These are phyloP conservation scores for Hetaerina americana DNA, from an alignment of 1,140 invertebrate genomes.

Conservation along the genomic window DNA sequence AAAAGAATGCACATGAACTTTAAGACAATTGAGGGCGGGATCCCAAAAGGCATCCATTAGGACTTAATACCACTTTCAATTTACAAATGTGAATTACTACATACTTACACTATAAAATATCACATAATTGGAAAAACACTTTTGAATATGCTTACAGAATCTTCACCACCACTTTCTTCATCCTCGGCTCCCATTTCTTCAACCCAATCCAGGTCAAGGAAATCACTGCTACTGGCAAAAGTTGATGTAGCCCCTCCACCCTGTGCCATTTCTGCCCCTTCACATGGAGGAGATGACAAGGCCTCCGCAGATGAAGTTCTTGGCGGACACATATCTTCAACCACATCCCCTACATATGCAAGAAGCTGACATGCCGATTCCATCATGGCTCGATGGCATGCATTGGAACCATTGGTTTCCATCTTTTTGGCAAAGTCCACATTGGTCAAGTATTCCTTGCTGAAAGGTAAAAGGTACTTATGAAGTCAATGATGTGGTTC, in stretches of 20 bases:
- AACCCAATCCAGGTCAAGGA: slow-evolving; percentile 67
- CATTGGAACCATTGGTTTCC: slow-evolving; percentile 37
- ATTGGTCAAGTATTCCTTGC: slow-evolving; percentile 28
- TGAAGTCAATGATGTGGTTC: no score
- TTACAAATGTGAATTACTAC: not conserved
- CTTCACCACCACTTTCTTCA: slow-evolving; percentile 81
- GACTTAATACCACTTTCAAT: no score
- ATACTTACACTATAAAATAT: not conserved
- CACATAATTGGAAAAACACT: not conserved
- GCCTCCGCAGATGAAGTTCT: slow-evolving; percentile 13
- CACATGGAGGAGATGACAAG: not conserved
- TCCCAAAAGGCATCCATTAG: no score
- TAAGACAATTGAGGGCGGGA: no score
- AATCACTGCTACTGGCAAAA: slow-evolving; percentile 41
- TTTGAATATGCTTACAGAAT: slow-evolving; percentile 47
- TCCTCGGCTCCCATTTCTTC: slow-evolving; percentile 74
- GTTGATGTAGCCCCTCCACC: slow-evolving; percentile 23
- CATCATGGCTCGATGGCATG: slow-evolving; percentile 40
- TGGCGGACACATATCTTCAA: slow-evolving; percentile 41
- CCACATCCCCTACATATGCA: slow-evolving; percentile 56
- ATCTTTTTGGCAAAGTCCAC: slow-evolving; percentile 32
- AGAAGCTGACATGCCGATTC: slow-evolving; percentile 67
- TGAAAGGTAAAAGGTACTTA: no score
- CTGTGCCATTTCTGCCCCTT: slow-evolving; percentile 10
- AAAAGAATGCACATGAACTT: no score